Base-by-base conservation (phyloP, 2,113 vertebrate species). In the Passer montanus region DNA sequence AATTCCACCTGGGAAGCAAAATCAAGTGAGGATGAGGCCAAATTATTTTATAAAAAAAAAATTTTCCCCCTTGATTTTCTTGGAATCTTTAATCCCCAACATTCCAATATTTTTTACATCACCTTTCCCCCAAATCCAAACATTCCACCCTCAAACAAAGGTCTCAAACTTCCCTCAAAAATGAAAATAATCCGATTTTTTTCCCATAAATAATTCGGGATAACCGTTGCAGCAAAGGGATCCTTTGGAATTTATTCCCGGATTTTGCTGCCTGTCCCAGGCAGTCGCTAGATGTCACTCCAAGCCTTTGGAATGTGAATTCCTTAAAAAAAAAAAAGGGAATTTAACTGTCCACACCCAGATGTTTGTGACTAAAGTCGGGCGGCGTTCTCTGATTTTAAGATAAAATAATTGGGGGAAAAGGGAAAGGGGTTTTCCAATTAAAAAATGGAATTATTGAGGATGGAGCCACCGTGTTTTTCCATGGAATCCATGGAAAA, bases 201-300 rank as follows among this genome's bases (percentile, higher is more conserved):
- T 31, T 22, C 6, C 7, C 1, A 6, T 21, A 16, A 79, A 33
- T 15, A 46, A 35, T 35, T 69, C 5, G 7, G 24, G 47, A 11
- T 23, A 55, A 13, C 41, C 55, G 11, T 2, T 3, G 62, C 35
- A 41, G 19, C 28, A 9, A 56, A n/a, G 2, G 4, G 3, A 28
- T 16, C 11, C 2, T 0, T 22, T 13, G 22, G 35, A 39, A 9
- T 19, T 7, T 6, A 31, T 59, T 26, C 70, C 49, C 9, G 7
- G 1, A 1, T 56, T 87, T 53, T 15, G 41, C 30, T 5, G 15
- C 52, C 47, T 78, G 2, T 11, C 5, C 44, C 9, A 7, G 23
- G n/a, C n/a, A 0, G 67, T 69, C 96, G 17, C 81, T 82, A 96
- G 96, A 7, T 91, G 96, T 91, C 96, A 44, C 78, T 14, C 1